Evolutionary conservation across 2,888 invertebrate species (phyloP), one percentile per base, ranked within the genome.

Genomic region (Hydrotaea cyrtoneurina): DNA sequence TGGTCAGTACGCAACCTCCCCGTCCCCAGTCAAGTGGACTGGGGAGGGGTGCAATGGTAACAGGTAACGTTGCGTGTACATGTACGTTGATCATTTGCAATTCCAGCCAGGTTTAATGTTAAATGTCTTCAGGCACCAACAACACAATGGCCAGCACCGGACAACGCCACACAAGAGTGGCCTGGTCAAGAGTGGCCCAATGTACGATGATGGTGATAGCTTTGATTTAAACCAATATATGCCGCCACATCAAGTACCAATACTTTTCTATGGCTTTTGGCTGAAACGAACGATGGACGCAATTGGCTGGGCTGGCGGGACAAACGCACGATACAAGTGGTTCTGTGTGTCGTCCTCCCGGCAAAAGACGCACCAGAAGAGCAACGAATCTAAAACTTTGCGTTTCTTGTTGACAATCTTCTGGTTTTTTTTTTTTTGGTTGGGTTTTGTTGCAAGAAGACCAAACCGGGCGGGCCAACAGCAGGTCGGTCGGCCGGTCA

Each of bases 21-120:
- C 3, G 36, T 36, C 36, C 2, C 31, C 7, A 39, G 39, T 3
- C 13, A 13, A 8, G 39, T 39, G 39, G 39, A 39, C 39, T 1
- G n/a, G 10, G 39, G 11, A 39, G 39, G 39, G 11, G 39, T 2
- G 39, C 7, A 13, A 39, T 8, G 39, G 39, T 39, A 39, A 31
- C 31, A 31, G 31, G 39, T 10, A 39, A 39, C 39, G 39, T 13
- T n/a, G 26, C 8, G 13, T 62, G 17, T 11, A 23, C 26, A 59
- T 26, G 31, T 23, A 11, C 55, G 31, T 81, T 84, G 86, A 86
- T 87, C 87, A 86, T 86, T 86, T 87, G 78, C 82, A 85, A 86
- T 86, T 87, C 86, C 83, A 86, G 74, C 74, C 86, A 87, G 86
- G 87, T 83, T 79, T 83, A 62, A 73, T 78, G 69, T 72, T 69